Evolutionary conservation across 37 sponge, comb jelly and placozoan genomes (phyloP).

Genomic region (Agelas oroides): DNA sequence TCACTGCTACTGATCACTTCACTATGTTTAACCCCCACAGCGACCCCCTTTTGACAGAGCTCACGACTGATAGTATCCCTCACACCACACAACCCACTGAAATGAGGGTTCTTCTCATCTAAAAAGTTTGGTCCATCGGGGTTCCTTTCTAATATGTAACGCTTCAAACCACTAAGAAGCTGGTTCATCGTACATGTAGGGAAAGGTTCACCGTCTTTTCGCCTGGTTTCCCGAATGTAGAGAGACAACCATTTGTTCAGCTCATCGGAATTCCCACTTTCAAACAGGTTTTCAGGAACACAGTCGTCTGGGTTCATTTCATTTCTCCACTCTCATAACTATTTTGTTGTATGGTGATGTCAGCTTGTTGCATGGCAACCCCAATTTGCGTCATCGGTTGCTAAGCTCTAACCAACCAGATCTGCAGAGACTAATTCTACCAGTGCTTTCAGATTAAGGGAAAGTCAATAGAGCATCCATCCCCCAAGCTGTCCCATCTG

Average conservation of each 20-base stretch:
- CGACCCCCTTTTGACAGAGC: constrained; percentile 17
- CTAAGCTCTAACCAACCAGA: too few species aligned
- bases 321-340: not conserved
- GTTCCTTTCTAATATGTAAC: not conserved
- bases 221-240: constrained; percentile 23
- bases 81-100: not conserved
- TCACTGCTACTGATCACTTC: constrained; percentile 11
- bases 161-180: constrained; percentile 5
- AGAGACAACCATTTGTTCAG: constrained; percentile 34
- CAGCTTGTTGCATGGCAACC: too few species aligned
- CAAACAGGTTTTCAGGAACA: not conserved
- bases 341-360: too few species aligned
- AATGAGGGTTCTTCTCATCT: constrained; percentile 17
- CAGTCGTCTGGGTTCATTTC: not conserved
- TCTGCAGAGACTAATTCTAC: too few species aligned
- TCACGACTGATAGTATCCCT: constrained; percentile 17
- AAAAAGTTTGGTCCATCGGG: constrained; percentile 22
- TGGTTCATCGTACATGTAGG: constrained; percentile 12
- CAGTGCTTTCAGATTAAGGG: too few species aligned
- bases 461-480: too few species aligned
- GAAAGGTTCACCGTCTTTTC: constrained; percentile 3
- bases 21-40: constrained; percentile 2
- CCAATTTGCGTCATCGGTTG: too few species aligned
- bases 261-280: not conserved
- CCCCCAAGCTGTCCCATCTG: too few species aligned